Base-by-base conservation (phyloP, 2,888 invertebrate genomes). In the Taenaris catops region DNA sequence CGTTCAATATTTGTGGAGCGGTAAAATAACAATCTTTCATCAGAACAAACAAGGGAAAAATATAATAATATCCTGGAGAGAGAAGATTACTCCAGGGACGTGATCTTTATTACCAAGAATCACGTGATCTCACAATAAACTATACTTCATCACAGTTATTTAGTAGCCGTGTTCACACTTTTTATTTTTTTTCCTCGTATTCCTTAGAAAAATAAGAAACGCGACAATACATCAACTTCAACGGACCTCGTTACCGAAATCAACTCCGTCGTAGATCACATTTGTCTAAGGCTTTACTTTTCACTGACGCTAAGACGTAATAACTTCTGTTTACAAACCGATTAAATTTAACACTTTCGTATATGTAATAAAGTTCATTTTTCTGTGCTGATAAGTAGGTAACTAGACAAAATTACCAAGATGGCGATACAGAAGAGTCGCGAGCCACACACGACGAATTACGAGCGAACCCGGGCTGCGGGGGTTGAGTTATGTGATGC, bases 251-350 rank as follows among this genome's bases (percentile, higher is more conserved):
- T 84, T 84, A 83, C 83, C 71, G 55, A 83, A 84, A 81, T 80
- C 83, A 78, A 75, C 79, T 76, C 79, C 76, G 80, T 83, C 83
- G 80, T 83, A 80, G 74, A 83, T 83, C 81, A 81, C 83, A 74
- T 73, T 80, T 71, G 76, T 80, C 78, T 76, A 76, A 79, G 79
- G 74, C 71, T 74, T 75, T 74, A 70, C 61, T 68, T 58, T 58
- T 52, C 34, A 40, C 39, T 31, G 34, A 25, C 11, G 7, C 2
- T n/a, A 44, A 39, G 66, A 55, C 16, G 56, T 14, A 46, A 2
- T 57, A 72, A 57, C 43, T 48, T 7, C 26, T 12, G 5, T 4
- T 16, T 39, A 23, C 6, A 2, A 0, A 9, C 5, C 45, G 52
- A 18, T 33, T 25, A 11, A 71, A 51, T 35, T 50, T 26, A 41